phyloP scores from a whole-genome alignment of 1,140 invertebrate species.

The Conus ventricosus region DNA sequence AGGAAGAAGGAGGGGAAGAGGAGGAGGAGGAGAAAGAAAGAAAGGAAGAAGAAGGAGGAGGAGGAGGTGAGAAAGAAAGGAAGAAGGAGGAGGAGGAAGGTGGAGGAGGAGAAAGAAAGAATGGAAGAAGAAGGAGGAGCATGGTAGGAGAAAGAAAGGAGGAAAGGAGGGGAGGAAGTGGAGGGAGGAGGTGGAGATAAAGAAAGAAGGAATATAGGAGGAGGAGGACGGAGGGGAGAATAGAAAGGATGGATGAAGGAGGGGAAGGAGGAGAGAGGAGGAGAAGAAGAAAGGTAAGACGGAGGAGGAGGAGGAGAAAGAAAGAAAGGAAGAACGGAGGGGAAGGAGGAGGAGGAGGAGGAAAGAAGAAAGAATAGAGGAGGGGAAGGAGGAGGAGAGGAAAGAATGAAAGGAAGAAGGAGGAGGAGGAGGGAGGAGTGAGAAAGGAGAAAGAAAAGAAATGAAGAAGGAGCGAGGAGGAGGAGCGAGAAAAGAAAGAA shows the following conservation, averaged over 20 bases:
- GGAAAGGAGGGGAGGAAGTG: neutral
- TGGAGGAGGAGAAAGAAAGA: slow-evolving; percentile 14
- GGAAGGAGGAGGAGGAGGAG: neutral
- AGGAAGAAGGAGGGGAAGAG: neutral
- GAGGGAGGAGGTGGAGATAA: neutral
- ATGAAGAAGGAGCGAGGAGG: too few relatives aligned
- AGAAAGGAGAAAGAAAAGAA: neutral
- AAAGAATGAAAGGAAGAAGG: neutral
- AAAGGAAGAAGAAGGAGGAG: neutral
- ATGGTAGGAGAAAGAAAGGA: neutral
- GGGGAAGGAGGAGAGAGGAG: neutral
- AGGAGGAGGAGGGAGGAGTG: neutral
- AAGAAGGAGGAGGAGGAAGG: neutral
- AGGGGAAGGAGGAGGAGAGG: neutral
- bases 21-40: neutral
- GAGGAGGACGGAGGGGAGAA: neutral
- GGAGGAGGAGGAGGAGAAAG: too few relatives aligned
- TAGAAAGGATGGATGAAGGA: neutral
- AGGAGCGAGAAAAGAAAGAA: too few relatives aligned
- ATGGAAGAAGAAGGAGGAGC: too few relatives aligned
- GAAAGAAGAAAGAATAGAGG: neutral
- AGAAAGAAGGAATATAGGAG: neutral
- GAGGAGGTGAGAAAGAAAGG: neutral
- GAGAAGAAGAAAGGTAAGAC: neutral
- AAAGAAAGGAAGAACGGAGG: neutral